phyloP scores from a whole-genome alignment of 1,140 invertebrate genomes.

The Diuraphis noxia region DNA sequence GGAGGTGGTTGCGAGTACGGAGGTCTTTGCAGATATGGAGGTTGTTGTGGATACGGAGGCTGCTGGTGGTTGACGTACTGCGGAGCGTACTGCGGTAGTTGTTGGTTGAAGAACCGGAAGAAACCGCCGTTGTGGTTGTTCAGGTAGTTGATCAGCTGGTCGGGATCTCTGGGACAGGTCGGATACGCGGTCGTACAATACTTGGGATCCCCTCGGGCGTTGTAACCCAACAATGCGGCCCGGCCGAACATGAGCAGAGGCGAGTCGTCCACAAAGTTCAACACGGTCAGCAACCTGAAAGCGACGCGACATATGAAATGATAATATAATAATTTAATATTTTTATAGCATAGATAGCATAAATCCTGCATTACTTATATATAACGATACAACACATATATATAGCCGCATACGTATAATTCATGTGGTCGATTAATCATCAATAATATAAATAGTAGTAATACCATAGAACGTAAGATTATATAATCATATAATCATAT shows the following conservation, averaged over 20 bases:
- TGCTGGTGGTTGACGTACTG: slow-evolving; percentile 50
- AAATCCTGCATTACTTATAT: no score
- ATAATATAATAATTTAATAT: neutral
- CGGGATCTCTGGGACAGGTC: slow-evolving; percentile 72
- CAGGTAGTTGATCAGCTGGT: slow-evolving; percentile 74
- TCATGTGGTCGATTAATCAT: no score
- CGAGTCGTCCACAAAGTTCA: slow-evolving; percentile 62
- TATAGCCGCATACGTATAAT: no score
- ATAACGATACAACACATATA: no score
- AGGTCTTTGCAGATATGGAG: neutral
- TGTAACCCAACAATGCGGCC: slow-evolving; percentile 73
- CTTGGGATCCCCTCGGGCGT: slow-evolving; percentile 66
- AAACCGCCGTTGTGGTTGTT: slow-evolving; percentile 86
- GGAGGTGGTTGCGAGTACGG: neutral
- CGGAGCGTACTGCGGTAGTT: slow-evolving; percentile 56
- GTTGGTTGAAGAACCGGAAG: slow-evolving; percentile 73
- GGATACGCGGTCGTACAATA: slow-evolving; percentile 70
- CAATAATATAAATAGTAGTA: no score
- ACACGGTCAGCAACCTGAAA: slow-evolving; percentile 62
- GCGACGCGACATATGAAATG: neutral
- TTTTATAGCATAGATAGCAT: no score
- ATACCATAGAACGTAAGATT: no score
- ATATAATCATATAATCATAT: no score
- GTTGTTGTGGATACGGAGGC: neutral
- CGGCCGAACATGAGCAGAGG: slow-evolving; percentile 72